These are phyloP conservation scores for Fabriciana adippe DNA, from an alignment of 2,888 invertebrate genomes.

Conservation along the genomic window DNA sequence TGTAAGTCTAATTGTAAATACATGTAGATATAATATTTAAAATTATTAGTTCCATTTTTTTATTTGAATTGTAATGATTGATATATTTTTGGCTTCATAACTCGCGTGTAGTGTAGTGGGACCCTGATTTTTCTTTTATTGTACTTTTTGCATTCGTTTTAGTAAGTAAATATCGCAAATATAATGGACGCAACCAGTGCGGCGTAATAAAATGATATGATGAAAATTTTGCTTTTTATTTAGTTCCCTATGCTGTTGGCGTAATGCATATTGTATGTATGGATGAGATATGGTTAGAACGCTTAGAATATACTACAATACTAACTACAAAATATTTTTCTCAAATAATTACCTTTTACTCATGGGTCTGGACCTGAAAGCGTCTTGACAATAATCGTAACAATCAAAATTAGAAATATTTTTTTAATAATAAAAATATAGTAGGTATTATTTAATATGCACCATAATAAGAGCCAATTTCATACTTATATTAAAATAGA, in stretches of 20 bases:
- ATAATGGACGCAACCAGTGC: constrained; percentile 55
- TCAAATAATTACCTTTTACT: no score
- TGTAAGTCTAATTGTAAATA: constrained; percentile 77
- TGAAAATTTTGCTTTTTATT: constrained; percentile 45
- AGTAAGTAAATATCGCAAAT: constrained; percentile 25
- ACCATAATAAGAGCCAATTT: no score
- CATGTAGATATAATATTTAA: constrained; percentile 74
- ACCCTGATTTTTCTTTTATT: constrained; percentile 25
- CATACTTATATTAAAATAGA: no score
- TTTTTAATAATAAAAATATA: no score
- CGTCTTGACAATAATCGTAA: no score
- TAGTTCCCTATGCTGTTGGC: not conserved
- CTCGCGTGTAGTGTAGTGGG: constrained; percentile 46
- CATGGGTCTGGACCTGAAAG: no score
- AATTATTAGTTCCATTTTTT: constrained; percentile 68
- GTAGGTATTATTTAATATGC: no score
- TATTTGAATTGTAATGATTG: constrained; percentile 44
- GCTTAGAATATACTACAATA: no score
- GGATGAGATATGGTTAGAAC: no score
- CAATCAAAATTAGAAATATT: no score
- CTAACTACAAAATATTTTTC: no score
- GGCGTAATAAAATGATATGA: constrained; percentile 68
- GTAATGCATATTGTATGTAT: no score
- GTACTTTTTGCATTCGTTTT: constrained; percentile 28
- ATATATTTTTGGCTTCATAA: constrained; percentile 37